Evolutionary conservation across 2,888 invertebrate species (phyloP).

Genomic region (Calephelis perditalis): DNA sequence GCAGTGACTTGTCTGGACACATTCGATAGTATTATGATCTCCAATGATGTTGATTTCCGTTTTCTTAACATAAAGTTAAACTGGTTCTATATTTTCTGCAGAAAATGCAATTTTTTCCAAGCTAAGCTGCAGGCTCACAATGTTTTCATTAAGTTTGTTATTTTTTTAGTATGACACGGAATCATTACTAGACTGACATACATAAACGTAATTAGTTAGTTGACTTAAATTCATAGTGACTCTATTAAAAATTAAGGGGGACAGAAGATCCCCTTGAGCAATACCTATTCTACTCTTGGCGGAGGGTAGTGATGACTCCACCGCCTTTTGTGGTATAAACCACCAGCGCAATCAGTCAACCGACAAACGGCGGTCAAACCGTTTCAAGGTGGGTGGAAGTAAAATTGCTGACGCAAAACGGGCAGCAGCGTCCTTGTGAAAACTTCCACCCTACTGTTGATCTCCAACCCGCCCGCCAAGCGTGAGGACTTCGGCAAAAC

Average conservation of each 20-base stretch:
- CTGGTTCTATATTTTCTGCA: slow-evolving; percentile 7
- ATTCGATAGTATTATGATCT: slow-evolving; percentile 22
- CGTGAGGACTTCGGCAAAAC: too few relatives aligned
- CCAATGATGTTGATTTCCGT: slow-evolving; percentile 6
- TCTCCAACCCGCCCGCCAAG: too few relatives aligned
- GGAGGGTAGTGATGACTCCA: too few relatives aligned
- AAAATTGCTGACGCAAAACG: too few relatives aligned
- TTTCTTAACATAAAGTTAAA: slow-evolving; percentile 16
- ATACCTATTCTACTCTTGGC: too few relatives aligned
- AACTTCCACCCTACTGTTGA: too few relatives aligned
- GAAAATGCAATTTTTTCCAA: slow-evolving; percentile 22
- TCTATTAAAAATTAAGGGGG: slow-evolving; percentile 28
- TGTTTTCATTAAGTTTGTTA: not conserved
- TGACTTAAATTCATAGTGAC: not conserved
- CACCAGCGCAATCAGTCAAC: too few relatives aligned
- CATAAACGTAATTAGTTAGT: not conserved
- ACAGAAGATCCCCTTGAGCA: slow-evolving; percentile 27
- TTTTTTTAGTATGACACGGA: not conserved
- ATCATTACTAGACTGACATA: slow-evolving; percentile 3
- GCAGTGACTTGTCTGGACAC: slow-evolving; percentile 21
- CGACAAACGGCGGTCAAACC: too few relatives aligned
- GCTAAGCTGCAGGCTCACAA: not conserved
- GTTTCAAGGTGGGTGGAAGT: too few relatives aligned
- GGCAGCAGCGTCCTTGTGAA: too few relatives aligned
- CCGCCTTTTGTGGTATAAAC: too few relatives aligned